Evolutionary conservation across 2,888 invertebrate genomes (phyloP), one percentile per base, ranked within the genome.

Genomic region (Homarus gammarus): DNA sequence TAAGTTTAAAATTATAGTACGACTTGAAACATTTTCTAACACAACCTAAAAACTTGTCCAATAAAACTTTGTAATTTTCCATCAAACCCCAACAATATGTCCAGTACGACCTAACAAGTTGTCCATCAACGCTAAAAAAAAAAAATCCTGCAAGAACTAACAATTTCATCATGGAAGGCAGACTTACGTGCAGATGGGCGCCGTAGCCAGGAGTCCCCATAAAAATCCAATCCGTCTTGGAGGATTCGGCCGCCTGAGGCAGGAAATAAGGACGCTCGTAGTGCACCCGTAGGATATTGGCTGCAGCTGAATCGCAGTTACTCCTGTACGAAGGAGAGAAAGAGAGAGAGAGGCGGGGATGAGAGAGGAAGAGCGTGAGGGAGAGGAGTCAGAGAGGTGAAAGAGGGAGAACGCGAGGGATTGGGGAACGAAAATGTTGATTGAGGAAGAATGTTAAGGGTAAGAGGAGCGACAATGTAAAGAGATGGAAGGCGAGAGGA

Each of bases 161-260:
- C n/a, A n/a, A n/a, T n/a, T n/a, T n/a, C n/a, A n/a, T n/a, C 64
- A 3, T 2, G 18, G 44, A 5, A n/a, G 31, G 44, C 36, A 12
- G 31, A 94, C 96, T 95, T 94, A 98, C 98, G 94, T 99, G 99
- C 97, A 99, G 96, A 93, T 98, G 97, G 0, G 99, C 99, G 0
- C 99, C 99, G 93, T 97, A 96, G 0, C 99, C 99, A 0, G 97
- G 96, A 49, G 97, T 98, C 0, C 99, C 99, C 97, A 99, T 99
- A 94, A 99, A 99, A 92, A 99, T 97, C 99, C 99, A 99, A 94
- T 98, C 98, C 0, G 97, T 96, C 91, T 96, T 97, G 93, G 97
- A 97, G 93, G 97, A 97, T 94, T 99, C 98, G 0, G 99, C 97
- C 0, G 96, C 96, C 56, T 94, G 94, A 0, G 99, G 98, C 82